phyloP scores from a whole-genome alignment of 2,113 vertebrate species.

The Proteles cristata region DNA sequence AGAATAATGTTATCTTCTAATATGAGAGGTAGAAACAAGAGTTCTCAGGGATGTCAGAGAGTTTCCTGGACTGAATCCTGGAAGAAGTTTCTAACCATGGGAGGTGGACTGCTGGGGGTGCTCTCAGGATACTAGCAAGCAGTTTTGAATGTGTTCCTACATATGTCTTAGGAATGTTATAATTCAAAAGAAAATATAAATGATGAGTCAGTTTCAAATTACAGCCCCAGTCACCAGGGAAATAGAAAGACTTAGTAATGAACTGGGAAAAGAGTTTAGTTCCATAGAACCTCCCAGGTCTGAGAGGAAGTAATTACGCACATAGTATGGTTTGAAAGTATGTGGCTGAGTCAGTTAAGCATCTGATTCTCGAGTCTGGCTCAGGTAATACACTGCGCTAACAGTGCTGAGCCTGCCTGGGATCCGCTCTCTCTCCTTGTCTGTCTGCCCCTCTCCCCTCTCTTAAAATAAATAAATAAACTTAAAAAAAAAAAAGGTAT shows the following conservation, averaged over 20 bases:
- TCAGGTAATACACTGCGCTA: too few species aligned
- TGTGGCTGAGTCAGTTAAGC: neutral
- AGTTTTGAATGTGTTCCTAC: constrained; percentile 7
- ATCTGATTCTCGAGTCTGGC: too few species aligned
- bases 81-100: neutral
- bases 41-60: neutral
- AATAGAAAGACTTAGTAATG: constrained; percentile 36
- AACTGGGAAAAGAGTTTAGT: neutral
- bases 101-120: neutral
- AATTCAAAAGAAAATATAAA: constrained; percentile 45
- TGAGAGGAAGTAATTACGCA: constrained; percentile 42
- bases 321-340: neutral
- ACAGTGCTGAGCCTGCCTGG: too few species aligned
- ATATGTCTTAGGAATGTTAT: constrained; percentile 50
- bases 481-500: neutral
- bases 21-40: neutral
- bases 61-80: neutral
- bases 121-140: neutral
- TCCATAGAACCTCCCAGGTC: neutral
- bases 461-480: neutral
- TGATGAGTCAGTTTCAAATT: neutral
- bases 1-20: neutral
- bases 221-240: neutral
- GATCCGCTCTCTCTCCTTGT: too few species aligned
- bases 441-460: too few species aligned